Base-by-base conservation (phyloP, 2,888 invertebrate species). In the Ophraella communa region DNA sequence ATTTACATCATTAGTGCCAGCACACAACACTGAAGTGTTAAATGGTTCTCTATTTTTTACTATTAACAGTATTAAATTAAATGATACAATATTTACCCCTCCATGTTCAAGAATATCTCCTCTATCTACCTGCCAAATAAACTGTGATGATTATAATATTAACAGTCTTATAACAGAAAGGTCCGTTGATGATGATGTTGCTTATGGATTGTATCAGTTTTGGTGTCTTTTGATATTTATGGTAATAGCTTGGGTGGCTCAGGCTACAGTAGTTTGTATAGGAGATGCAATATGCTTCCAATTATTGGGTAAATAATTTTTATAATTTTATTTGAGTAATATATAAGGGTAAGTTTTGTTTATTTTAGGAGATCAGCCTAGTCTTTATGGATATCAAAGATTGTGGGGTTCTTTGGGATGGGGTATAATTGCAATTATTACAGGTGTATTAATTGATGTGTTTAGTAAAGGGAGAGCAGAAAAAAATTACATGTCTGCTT, bases 221-320 rank as follows among this genome's bases (percentile, higher is more conserved):
- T 92, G 93, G 89, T 78, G 91, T 69, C 92, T 95, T 76, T 88
- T 94, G 69, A 74, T 87, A 21, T 83, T 94, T 61, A 88, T 94
- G 81, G 86, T 92, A n/a, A 74, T 91, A 10, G 91, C 90, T 64
- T 95, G 95, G 91, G 83, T 91, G 21, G 91, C 92, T 1, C 93
- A 94, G 87, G 91, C 95, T 0, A 91, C 95, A 0, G 91, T 93
- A 1, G 91, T 95, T 17, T 94, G 93, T 68, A 88, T 96, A 59
- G 92, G 91, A 1, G 96, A 97, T 84, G 91, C 95, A 0, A 92
- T 96, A 66, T 95, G 95, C 78, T 95, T 95, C 80, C 89, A 91
- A 76, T 84, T 93, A 55, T 84, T 96, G 21, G 95, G 93, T 88
- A 39, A 24, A 24, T 49, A 5, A 24, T 27, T n/a, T 3, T 24